These are phyloP conservation scores for Isoperla grammatica DNA, from an alignment of 2,888 invertebrate species.

Conservation along the genomic window DNA sequence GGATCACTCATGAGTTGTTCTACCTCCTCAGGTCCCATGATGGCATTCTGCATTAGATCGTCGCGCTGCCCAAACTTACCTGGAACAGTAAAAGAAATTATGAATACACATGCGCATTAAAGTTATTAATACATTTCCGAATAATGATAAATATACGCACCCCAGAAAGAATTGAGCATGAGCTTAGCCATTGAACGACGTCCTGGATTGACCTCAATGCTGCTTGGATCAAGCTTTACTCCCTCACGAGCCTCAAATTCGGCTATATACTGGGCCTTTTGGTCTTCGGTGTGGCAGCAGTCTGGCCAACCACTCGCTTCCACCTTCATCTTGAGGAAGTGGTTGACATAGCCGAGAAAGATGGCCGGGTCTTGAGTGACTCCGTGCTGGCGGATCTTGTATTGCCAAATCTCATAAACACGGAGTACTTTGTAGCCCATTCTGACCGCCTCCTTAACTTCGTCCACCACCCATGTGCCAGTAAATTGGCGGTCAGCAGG, in stretches of 20 bases:
- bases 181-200: constrained; percentile 31
- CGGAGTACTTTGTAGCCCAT: neutral
- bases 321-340: constrained; percentile 33
- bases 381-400: too few relatives aligned
- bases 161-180: constrained; percentile 33
- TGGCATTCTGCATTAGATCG: too few relatives aligned
- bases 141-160: too few relatives aligned
- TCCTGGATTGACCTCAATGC: constrained; percentile 28
- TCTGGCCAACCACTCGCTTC: constrained; percentile 35
- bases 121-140: too few relatives aligned
- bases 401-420: too few relatives aligned
- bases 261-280: constrained; percentile 21
- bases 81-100: too few relatives aligned
- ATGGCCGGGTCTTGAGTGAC: too few relatives aligned
- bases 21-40: too few relatives aligned
- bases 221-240: constrained; percentile 11
- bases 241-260: constrained; percentile 28
- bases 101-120: too few relatives aligned
- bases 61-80: too few relatives aligned
- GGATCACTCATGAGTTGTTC: too few relatives aligned
- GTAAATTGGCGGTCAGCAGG: constrained; percentile 31
- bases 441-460: constrained; percentile 36
- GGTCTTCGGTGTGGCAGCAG: constrained; percentile 29
- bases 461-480: constrained; percentile 40
- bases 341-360: too few relatives aligned